A percentile compares a stretch with the other conserved stretches of the same genome.
phyloP scores from a whole-genome alignment of 2,888 invertebrate species.

The Marasmarcha lunaedactyla region DNA sequence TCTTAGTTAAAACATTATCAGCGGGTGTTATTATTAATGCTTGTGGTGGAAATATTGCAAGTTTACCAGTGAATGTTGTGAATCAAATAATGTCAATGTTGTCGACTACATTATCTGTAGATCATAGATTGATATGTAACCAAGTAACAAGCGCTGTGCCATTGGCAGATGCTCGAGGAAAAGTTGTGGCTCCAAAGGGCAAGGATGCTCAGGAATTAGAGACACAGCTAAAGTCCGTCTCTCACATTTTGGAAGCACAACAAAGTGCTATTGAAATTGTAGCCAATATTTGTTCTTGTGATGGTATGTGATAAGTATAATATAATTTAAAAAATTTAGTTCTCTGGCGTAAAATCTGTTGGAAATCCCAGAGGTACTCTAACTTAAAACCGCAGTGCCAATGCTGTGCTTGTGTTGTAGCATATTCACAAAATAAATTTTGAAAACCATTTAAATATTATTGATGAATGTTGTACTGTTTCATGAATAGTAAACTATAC shows the following conservation, averaged over 20 bases:
- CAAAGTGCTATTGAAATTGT: slow-evolving; percentile 77
- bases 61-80: slow-evolving; percentile 50
- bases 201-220: slow-evolving; percentile 50
- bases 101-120: slow-evolving; percentile 61
- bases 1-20: slow-evolving; percentile 67
- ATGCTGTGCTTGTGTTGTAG: too few species aligned
- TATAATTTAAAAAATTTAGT: too few species aligned
- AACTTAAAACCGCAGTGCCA: too few species aligned
- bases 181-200: slow-evolving; percentile 34
- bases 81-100: slow-evolving; percentile 62
- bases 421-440: too few species aligned
- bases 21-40: slow-evolving; percentile 71
- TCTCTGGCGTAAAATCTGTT: too few species aligned
- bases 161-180: slow-evolving; percentile 34
- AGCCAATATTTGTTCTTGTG: slow-evolving; percentile 77
- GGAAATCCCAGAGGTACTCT: too few species aligned
- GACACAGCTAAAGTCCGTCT: slow-evolving; percentile 55
- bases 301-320: slow-evolving; percentile 48
- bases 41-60: slow-evolving; percentile 45
- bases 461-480: too few species aligned
- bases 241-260: slow-evolving; percentile 74
- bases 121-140: slow-evolving; percentile 61
- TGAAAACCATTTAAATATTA: too few species aligned
- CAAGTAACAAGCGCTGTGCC: slow-evolving; percentile 60
- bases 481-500: too few species aligned